Evolutionary conservation across 2,888 invertebrate genomes (phyloP).

Genomic region (Bembecia ichneumoniformis): DNA sequence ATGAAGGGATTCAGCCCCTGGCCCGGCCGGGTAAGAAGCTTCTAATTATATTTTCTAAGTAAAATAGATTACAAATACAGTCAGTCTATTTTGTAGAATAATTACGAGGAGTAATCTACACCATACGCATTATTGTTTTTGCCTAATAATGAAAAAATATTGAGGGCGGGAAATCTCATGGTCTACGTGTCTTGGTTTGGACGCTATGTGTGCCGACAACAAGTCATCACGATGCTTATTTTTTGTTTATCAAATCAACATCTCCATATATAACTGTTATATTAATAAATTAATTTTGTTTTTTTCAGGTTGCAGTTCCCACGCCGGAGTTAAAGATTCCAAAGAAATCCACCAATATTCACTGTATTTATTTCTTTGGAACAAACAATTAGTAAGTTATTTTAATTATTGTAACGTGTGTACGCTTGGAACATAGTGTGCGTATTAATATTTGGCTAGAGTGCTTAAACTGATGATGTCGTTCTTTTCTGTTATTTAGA

Average conservation of each 20-base stretch:
- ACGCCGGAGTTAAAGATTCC: slow-evolving; percentile 82
- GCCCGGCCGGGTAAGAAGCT: slow-evolving; percentile 94
- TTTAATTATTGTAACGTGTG: not conserved
- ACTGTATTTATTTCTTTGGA: slow-evolving; percentile 95
- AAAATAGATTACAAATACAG: not conserved
- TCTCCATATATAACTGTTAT: too few species aligned
- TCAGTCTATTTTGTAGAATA: not conserved
- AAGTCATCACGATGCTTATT: too few species aligned
- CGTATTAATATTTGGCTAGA: not conserved
- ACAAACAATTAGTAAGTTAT: slow-evolving; percentile 93
- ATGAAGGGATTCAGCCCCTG: slow-evolving; percentile 98
- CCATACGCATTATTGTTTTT: not conserved
- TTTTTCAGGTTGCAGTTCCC: slow-evolving; percentile 84
- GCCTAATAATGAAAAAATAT: not conserved
- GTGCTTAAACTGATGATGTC: too few species aligned
- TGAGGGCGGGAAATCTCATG: slow-evolving; percentile 36
- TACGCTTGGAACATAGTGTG: not conserved
- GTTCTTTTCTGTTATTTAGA: too few species aligned
- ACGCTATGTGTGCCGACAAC: not conserved
- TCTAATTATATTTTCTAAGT: slow-evolving; percentile 11
- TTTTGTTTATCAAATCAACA: too few species aligned
- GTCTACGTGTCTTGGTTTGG: not conserved
- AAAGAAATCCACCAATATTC: slow-evolving; percentile 79
- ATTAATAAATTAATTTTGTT: too few species aligned
- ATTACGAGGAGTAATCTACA: not conserved